Evolutionary conservation across 2,113 vertebrate species (phyloP).

Genomic region (Xiphorhynchus elegans): DNA sequence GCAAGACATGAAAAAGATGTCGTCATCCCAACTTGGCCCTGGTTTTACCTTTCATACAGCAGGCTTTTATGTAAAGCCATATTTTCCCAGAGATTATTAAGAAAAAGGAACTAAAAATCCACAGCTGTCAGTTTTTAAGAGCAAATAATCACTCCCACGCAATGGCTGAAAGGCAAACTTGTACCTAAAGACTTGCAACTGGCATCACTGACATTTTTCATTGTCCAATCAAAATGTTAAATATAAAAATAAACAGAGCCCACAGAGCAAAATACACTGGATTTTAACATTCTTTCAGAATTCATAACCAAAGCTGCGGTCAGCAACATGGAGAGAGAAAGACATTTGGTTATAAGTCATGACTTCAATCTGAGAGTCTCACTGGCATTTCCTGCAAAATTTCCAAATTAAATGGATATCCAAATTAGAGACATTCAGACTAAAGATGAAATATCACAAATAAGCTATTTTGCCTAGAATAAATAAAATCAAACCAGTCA

Average conservation of each 20-base stretch:
- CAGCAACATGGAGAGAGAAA: background rate
- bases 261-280: background rate
- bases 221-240: background rate
- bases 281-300: constrained; percentile 51
- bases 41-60: background rate
- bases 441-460: constrained; percentile 7
- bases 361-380: background rate
- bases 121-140: constrained; percentile 1
- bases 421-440: constrained; percentile 20
- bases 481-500: constrained; percentile 11
- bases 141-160: background rate
- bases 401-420: constrained; percentile 28
- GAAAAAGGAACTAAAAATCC: background rate
- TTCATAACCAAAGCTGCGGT: constrained; percentile 12
- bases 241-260: constrained; percentile 33
- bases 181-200: constrained; percentile 10
- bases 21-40: background rate
- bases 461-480: constrained; percentile 16
- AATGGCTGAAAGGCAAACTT: constrained; percentile 16
- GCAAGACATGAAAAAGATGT: background rate
- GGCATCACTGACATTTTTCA: background rate
- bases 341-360: background rate
- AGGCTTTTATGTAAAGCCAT: background rate
- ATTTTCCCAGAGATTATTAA: background rate
- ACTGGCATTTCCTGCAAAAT: background rate